phyloP scores from a whole-genome alignment of 2,113 vertebrate species.

The Prunella fulvescens region DNA sequence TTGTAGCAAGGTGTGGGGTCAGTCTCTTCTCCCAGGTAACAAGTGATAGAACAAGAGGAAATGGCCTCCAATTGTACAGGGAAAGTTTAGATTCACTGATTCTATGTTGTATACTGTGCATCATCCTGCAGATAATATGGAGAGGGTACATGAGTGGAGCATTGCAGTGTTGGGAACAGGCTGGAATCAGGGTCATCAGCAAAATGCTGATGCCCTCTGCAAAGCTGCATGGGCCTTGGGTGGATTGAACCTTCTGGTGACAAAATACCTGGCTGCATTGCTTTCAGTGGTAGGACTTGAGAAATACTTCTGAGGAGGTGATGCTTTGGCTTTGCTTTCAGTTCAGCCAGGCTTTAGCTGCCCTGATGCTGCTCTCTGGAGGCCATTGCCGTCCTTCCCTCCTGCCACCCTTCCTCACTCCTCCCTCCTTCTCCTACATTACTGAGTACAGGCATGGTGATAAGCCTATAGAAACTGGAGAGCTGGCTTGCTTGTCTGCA shows the following conservation, averaged over 20 bases:
- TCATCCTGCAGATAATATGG: background rate
- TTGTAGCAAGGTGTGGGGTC: background rate
- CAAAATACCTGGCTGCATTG: background rate
- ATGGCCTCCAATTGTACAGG: background rate
- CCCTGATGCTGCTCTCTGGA: background rate
- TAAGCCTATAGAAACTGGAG: background rate
- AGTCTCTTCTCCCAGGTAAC: background rate
- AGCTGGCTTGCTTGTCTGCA: background rate
- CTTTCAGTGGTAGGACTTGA: background rate
- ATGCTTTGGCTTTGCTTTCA: background rate
- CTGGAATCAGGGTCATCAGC: background rate
- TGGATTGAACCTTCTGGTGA: background rate
- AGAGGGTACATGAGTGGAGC: background rate
- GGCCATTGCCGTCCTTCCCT: background rate
- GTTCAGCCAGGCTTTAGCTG: background rate
- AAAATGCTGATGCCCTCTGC: background rate
- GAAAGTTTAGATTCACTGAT: background rate
- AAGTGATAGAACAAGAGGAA: background rate
- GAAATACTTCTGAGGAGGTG: background rate
- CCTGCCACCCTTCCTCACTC: background rate
- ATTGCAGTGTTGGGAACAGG: background rate
- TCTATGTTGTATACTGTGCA: background rate
- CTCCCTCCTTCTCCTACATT: accelerated
- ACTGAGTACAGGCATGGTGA: background rate
- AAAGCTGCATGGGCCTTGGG: background rate